These are phyloP conservation scores for Ryuthela nishihirai DNA, from an alignment of 2,888 invertebrate species.

Conservation along the genomic window DNA sequence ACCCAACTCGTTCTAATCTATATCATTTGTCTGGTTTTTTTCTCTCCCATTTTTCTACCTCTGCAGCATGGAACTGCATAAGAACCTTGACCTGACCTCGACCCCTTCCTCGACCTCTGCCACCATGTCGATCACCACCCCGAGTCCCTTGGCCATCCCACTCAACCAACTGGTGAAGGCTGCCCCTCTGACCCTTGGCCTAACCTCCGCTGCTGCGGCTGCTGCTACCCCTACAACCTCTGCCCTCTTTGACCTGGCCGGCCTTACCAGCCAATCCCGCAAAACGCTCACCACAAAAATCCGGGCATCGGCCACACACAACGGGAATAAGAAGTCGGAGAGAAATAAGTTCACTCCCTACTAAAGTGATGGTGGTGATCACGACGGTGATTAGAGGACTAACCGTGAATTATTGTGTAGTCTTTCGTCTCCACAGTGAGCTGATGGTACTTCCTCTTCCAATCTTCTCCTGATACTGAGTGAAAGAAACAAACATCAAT, in stretches of 20 bases:
- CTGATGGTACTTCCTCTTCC: too few species aligned
- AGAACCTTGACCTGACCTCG: slow-evolving; percentile 53
- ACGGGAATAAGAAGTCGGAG: slow-evolving; percentile 33
- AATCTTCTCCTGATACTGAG: too few species aligned
- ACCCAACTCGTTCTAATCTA: slow-evolving; percentile 38
- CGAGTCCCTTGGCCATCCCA: slow-evolving; percentile 32
- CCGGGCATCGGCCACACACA: slow-evolving; percentile 23
- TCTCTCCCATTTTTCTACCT: slow-evolving; percentile 35
- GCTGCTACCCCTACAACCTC: slow-evolving; percentile 27
- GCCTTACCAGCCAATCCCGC: slow-evolving; percentile 20
- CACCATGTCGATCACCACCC: slow-evolving; percentile 38
- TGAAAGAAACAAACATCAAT: too few species aligned
- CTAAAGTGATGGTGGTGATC: slow-evolving; percentile 6
- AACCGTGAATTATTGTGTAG: too few species aligned
- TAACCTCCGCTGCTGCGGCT: slow-evolving; percentile 28
- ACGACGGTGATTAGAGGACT: too few species aligned
- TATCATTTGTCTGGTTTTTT: slow-evolving; percentile 39
- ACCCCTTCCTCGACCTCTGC: slow-evolving; percentile 39
- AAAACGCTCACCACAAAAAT: slow-evolving; percentile 34
- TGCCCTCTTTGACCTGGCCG: slow-evolving; percentile 26
- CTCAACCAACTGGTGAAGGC: slow-evolving; percentile 38
- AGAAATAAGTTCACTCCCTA: slow-evolving; percentile 32
- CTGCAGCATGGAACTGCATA: slow-evolving; percentile 93
- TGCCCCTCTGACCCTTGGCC: slow-evolving; percentile 35
- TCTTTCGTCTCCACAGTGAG: too few species aligned